Percentiles rank a stretch among this genome's conserved stretches.
Evolutionary conservation across 2,113 vertebrate species (phyloP).

Genomic region (Neofelis nebulosa): DNA sequence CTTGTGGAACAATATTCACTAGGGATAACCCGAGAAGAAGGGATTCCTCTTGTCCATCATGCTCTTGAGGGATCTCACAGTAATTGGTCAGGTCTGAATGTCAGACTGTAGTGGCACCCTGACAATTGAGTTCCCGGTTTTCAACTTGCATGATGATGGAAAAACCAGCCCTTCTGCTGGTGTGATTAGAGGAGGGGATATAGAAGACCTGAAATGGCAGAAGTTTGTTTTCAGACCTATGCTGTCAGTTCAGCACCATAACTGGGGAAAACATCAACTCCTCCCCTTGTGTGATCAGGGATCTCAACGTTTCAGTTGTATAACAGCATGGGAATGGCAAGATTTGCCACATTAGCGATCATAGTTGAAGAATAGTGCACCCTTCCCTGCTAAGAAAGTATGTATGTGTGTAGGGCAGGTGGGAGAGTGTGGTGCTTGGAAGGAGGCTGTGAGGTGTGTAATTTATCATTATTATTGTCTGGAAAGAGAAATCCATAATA

Average conservation of each 20-base stretch:
- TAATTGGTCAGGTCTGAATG: neutral
- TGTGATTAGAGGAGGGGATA: neutral
- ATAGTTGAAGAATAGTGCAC: neutral
- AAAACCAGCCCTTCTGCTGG: neutral
- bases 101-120: neutral
- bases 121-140: neutral
- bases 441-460: neutral
- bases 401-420: neutral
- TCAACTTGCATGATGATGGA: neutral
- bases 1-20: neutral
- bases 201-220: neutral
- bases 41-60: neutral
- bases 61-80: neutral
- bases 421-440: neutral
- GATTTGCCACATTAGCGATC: neutral
- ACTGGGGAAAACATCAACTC: neutral
- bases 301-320: neutral
- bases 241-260: no score
- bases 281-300: neutral
- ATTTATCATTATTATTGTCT: neutral
- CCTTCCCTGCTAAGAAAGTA: neutral
- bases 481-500: neutral
- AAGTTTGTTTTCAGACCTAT: neutral
- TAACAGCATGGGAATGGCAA: neutral
- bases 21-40: neutral